Base-by-base conservation (phyloP, 37 sponge, comb jelly and placozoan species). In the Aplysina aerophoba region DNA sequence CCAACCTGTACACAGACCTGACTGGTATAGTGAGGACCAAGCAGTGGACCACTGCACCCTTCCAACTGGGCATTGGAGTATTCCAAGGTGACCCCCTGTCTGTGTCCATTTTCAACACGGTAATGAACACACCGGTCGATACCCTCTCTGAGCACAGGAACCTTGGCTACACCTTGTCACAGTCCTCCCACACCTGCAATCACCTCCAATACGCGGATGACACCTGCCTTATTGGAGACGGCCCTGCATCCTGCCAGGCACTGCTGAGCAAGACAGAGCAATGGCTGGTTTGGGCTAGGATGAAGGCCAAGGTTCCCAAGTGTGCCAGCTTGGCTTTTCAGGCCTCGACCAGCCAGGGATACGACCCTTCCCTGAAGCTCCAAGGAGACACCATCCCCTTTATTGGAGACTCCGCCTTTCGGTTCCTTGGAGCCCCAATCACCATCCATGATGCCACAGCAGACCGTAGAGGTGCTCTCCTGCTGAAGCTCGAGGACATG, bases 31-130 rank as follows among this genome's bases (percentile, higher is more conserved):
- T 86, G 4, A 22, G 2, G 37, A 78, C 86, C 31, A 61, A 14
- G 54, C 5, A 38, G 24, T 80, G 86, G 86, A 69, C 75, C 21
- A 55, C 85, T n/a, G 0, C 73, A 27, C 74, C 55, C 22, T 44
- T 84, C 38, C 74, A 53, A 0, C 37, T 84, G 0, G 53, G 55
- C 17, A 57, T 58, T 40, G 85, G 86, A 0, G 80, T 86, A 14
- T 78, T 73, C 68, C 86, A 86, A 33, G 86, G 86, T 3, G 86
- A 86, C 67, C 86, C 86, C 24, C 67, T 86, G 11, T 86, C 86
- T 17, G 80, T 86, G 33, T 58, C 58, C 0, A 79, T 86, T 15
- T 86, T 77, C 66, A 80, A 80, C 66, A 78, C 80, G 0, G 80
- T 86, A 6, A 80, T 86, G 67, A 65, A 77, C 80, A 86, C 80